phyloP scores from a whole-genome alignment of 2,888 invertebrate genomes.

The Torymus tubicola region DNA sequence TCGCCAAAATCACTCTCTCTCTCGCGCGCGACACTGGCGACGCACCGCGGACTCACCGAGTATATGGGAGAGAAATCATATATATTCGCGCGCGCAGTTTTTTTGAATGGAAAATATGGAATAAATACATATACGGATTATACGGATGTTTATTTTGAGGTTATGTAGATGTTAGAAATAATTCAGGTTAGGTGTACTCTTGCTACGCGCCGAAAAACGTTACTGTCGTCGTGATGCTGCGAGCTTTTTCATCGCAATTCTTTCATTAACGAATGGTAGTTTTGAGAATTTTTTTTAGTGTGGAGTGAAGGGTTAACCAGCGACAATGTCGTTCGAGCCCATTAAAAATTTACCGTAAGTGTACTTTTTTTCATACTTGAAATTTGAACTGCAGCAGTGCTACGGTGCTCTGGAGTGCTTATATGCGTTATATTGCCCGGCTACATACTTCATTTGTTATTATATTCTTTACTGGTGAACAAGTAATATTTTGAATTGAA shows the following conservation, averaged over 20 bases:
- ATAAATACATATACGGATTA: no score
- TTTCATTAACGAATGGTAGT: not conserved
- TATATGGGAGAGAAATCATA: no score
- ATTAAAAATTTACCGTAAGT: conserved; percentile 70
- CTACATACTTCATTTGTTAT: conserved; percentile 25
- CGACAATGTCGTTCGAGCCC: conserved; percentile 65
- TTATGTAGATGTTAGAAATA: no score
- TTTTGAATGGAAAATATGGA: no score
- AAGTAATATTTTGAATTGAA: not conserved
- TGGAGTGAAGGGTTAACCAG: not conserved
- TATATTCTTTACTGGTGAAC: conserved; percentile 5
- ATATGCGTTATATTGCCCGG: no score
- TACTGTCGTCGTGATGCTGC: no score
- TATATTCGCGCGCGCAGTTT: no score
- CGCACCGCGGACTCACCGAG: not conserved
- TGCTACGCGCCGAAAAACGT: no score
- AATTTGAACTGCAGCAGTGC: conserved; percentile 33
- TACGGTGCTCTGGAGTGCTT: no score
- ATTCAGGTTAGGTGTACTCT: no score
- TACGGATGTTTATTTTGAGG: no score
- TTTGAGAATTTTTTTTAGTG: not conserved
- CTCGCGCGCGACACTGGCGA: conserved; percentile 23
- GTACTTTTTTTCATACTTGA: conserved; percentile 12
- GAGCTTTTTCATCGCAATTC: no score
- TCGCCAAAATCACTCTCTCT: conserved; percentile 42